These are phyloP conservation scores for Melanerpes aurifrons DNA, from an alignment of 2,113 vertebrate species.

Conservation along the genomic window DNA sequence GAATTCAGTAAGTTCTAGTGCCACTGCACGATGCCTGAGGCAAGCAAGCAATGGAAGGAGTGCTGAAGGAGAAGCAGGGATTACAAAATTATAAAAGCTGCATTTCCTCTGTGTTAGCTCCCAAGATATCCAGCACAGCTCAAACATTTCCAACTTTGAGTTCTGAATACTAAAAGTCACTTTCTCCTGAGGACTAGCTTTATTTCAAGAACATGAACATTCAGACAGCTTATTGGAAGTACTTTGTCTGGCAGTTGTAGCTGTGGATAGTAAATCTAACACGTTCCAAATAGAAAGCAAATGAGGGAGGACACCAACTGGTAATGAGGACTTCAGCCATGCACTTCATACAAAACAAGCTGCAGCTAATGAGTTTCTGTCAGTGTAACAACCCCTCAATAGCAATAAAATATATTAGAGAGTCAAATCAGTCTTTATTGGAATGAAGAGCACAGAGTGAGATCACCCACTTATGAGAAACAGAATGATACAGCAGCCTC, in stretches of 20 bases:
- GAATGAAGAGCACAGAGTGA: neutral
- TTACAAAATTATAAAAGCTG: neutral
- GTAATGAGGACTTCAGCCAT: conserved; percentile 47
- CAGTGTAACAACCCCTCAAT: conserved; percentile 13
- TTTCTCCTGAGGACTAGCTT: conserved; percentile 5
- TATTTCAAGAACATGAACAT: conserved; percentile 25
- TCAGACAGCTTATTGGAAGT: conserved; percentile 20
- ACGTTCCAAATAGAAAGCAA: conserved; percentile 48
- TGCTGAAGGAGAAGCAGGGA: neutral
- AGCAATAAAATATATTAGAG: conserved; percentile 44
- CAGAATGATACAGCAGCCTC: neutral
- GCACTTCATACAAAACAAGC: conserved; percentile 55
- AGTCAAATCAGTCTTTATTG: conserved; percentile 33
- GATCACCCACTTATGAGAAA: neutral
- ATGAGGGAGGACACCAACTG: conserved; percentile 29
- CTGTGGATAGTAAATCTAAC: conserved; percentile 52
- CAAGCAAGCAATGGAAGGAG: neutral
- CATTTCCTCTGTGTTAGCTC: neutral
- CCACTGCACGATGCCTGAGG: neutral
- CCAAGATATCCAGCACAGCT: neutral
- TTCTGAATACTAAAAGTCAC: neutral
- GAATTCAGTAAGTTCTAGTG: neutral
- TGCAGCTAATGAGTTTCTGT: conserved; percentile 61
- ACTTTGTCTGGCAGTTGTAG: conserved; percentile 36
- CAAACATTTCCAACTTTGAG: neutral